These are phyloP conservation scores for Pristis pectinata DNA, from an alignment of 2,797 vertebrate species.

Conservation along the genomic window DNA sequence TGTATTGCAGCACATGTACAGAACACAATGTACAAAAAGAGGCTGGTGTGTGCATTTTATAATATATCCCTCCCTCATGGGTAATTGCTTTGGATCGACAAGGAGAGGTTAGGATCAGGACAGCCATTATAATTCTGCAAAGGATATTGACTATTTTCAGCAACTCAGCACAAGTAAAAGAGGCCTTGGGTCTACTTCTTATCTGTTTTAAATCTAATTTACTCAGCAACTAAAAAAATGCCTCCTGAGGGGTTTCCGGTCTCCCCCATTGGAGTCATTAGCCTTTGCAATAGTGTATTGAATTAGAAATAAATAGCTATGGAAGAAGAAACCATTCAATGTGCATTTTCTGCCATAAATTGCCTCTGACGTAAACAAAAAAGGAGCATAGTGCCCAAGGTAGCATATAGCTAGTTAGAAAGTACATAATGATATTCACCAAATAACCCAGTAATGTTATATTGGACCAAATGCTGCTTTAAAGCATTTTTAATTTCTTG, in stretches of 20 bases:
- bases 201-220: slow-evolving; percentile 15
- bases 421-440: background rate
- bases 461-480: background rate
- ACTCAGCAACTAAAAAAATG: background rate
- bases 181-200: background rate
- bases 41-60: background rate
- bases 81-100: background rate
- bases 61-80: background rate
- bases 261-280: background rate
- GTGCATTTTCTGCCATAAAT: background rate
- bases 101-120: background rate
- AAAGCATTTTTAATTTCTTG: background rate
- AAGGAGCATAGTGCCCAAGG: background rate
- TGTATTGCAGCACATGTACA: background rate
- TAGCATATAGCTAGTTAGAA: background rate
- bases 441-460: background rate
- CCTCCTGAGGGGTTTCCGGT: background rate
- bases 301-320: background rate
- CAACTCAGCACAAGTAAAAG: background rate
- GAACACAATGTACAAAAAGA: slow-evolving; percentile 22
- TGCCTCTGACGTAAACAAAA: background rate
- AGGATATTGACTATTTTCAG: background rate
- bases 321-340: background rate
- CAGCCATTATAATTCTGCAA: background rate
- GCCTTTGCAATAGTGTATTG: background rate